A percentile compares a stretch with the other conserved stretches of the same genome.
Evolutionary conservation across 2,113 vertebrate species (phyloP).

Genomic region (Mormyrus lacerda): DNA sequence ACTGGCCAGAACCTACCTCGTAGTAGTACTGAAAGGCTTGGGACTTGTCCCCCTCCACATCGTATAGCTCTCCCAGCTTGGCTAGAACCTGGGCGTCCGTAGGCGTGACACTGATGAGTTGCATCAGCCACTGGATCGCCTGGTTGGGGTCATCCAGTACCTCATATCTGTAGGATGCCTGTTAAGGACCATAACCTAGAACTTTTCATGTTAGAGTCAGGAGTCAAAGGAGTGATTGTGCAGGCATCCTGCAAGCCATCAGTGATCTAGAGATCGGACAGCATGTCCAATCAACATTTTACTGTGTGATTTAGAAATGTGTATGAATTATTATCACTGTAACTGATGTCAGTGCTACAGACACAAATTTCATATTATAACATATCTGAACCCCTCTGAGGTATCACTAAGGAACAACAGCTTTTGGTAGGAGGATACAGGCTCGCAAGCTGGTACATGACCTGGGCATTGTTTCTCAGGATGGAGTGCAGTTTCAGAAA

Average conservation of each 20-base stretch:
- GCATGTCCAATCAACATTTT: background rate
- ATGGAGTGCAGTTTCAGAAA: conserved; percentile 93
- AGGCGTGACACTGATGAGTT: conserved; percentile 81
- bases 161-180: conserved; percentile 67
- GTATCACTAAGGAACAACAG: background rate
- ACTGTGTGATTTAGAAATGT: background rate
- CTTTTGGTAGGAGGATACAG: conserved; percentile 72
- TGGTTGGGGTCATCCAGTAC: conserved; percentile 79
- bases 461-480: conserved; percentile 79
- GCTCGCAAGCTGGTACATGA: conserved; percentile 84
- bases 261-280: background rate
- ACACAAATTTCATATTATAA: background rate
- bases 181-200: conserved; percentile 57
- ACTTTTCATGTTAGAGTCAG: background rate
- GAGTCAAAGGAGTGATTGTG: background rate
- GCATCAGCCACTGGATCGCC: conserved; percentile 88
- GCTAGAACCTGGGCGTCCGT: conserved; percentile 78
- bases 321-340: background rate
- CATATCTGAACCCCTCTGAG: background rate
- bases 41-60: conserved; percentile 85
- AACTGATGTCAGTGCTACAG: background rate
- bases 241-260: background rate
- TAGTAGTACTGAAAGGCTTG: conserved; percentile 91
- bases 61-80: conserved; percentile 82
- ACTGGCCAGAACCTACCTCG: conserved; percentile 61